phyloP scores from a whole-genome alignment of 2,797 vertebrate genomes.

The Clarias platycephalus region DNA sequence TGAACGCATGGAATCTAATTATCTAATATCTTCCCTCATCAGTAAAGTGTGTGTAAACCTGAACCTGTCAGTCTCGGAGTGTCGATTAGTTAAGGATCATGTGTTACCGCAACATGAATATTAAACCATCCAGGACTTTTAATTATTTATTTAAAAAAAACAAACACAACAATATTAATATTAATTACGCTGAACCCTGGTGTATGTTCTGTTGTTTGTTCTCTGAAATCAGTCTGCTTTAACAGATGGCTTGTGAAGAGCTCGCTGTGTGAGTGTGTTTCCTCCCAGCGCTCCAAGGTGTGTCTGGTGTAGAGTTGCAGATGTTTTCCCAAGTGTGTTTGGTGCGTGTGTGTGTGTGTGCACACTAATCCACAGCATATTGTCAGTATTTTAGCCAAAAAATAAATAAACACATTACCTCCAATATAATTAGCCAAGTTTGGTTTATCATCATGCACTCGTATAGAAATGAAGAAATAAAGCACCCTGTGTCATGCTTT shows the following conservation, averaged over 20 bases:
- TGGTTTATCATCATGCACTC: background rate
- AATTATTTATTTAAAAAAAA: background rate
- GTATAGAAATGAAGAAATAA: background rate
- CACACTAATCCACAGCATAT: background rate
- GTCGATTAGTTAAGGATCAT: background rate
- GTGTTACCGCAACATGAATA: background rate
- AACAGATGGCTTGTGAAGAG: slow-evolving; percentile 30
- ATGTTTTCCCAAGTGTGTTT: slow-evolving; percentile 38
- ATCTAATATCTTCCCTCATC: background rate
- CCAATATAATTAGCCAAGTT: background rate
- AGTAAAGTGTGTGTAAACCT: background rate
- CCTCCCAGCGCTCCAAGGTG: slow-evolving; percentile 15
- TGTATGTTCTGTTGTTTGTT: background rate
- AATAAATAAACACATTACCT: slow-evolving; percentile 1
- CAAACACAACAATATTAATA: background rate
- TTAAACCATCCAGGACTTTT: background rate
- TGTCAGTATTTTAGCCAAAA: background rate
- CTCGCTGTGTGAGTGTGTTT: slow-evolving; percentile 6
- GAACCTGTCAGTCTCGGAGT: background rate
- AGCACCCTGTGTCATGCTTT: background rate
- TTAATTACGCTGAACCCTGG: background rate
- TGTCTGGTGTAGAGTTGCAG: slow-evolving; percentile 30
- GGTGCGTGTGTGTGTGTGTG: slow-evolving; percentile 8
- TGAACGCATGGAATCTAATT: background rate
- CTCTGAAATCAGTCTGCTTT: slow-evolving; percentile 9